Percentiles rank a stretch among this genome's conserved stretches.
Conservation (phyloP, 2,797 vertebrate species). For the Rousettus madagascariensis region DNA sequence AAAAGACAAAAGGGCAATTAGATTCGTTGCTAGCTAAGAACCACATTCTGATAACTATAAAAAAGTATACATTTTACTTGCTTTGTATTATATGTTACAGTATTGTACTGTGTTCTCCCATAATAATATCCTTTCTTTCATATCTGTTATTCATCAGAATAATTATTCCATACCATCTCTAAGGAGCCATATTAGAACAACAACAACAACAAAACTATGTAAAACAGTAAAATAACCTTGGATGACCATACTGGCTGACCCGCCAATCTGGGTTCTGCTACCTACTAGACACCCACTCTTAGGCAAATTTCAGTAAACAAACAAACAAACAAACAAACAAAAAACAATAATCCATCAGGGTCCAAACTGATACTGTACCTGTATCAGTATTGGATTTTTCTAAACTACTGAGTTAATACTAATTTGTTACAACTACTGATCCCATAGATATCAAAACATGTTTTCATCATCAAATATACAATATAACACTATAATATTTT, state of each 20-base stretch:
- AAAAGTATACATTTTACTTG: slow-evolving; percentile 44
- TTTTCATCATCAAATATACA: slow-evolving; percentile 28
- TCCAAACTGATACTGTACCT: not conserved
- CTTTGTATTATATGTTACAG: slow-evolving; percentile 27
- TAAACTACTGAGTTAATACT: not conserved
- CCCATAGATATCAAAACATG: not conserved
- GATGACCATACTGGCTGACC: not conserved
- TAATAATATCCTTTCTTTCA: slow-evolving; percentile 21
- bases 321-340: not conserved
- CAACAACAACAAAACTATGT: not conserved
- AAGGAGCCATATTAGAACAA: not conserved
- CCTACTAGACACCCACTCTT: not conserved
- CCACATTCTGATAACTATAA: slow-evolving; percentile 42
- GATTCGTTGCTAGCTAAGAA: slow-evolving; percentile 48
- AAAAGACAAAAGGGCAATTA: slow-evolving; percentile 45
- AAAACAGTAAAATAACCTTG: slow-evolving; percentile 8
- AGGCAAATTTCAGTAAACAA: not conserved
- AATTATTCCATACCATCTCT: not conserved
- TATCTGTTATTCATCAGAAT: slow-evolving; percentile 17
- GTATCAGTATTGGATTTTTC: not conserved
- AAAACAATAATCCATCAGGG: not conserved
- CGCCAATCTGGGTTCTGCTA: not conserved
- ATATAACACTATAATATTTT: not conserved
- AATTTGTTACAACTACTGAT: not conserved
- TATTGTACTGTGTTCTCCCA: slow-evolving; percentile 22